Conservation (phyloP, 2,797 vertebrate species). For the Gallinago solitaria region DNA sequence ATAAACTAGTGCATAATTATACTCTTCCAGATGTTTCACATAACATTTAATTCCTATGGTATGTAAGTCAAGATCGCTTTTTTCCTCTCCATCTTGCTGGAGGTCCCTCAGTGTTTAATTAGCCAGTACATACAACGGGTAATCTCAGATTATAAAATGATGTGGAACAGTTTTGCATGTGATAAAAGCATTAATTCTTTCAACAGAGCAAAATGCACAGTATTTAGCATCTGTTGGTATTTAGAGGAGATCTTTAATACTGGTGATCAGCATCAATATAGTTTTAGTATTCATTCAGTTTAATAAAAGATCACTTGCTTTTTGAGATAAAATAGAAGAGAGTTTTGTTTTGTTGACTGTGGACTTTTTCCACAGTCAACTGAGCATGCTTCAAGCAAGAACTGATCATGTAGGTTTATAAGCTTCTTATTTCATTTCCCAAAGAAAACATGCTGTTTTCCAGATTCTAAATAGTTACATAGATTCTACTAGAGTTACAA, state of each 20-base stretch:
- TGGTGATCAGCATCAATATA: neutral
- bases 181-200: neutral
- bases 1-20: neutral
- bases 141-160: neutral
- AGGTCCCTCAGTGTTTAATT: neutral
- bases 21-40: neutral
- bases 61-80: neutral
- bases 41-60: neutral
- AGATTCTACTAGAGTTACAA: neutral
- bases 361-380: neutral
- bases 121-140: neutral
- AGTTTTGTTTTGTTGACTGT: neutral
- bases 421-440: neutral
- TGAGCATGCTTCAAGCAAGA: neutral
- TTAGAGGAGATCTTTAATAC: neutral
- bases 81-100: neutral
- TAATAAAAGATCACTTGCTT: neutral
- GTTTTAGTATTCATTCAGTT: slow-evolving; percentile 17
- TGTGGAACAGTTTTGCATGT: neutral
- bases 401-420: neutral
- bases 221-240: accelerated
- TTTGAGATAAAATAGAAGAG: slow-evolving; percentile 28
- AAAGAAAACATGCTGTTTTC: neutral
- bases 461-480: neutral
- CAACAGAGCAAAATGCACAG: neutral